Conservation (phyloP, 2,113 vertebrate genomes). For the Scartelaos histophorus region DNA sequence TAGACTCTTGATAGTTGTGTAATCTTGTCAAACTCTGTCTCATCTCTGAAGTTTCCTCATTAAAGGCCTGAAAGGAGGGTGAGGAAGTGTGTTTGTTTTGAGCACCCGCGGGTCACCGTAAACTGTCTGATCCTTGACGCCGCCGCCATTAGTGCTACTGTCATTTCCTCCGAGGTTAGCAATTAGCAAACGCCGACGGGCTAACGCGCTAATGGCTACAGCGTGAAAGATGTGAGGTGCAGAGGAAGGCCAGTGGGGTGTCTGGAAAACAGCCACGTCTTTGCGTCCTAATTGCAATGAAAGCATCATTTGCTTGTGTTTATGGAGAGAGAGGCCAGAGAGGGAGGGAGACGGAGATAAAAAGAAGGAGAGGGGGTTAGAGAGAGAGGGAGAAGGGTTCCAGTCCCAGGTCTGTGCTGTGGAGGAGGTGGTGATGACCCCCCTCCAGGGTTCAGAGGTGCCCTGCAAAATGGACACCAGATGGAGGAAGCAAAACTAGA, state of each 20-base stretch:
- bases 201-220: slow-evolving; percentile 61
- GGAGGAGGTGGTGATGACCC: slow-evolving; percentile 9
- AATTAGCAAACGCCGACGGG: slow-evolving; percentile 55
- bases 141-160: slow-evolving; percentile 38
- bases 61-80: slow-evolving; percentile 5
- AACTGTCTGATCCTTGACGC: slow-evolving; percentile 46
- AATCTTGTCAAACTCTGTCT: neutral
- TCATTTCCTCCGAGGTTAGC: slow-evolving; percentile 58
- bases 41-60: neutral
- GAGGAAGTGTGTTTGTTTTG: slow-evolving; percentile 15
- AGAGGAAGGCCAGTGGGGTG: slow-evolving; percentile 62
- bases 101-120: slow-evolving; percentile 32
- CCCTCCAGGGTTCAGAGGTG: slow-evolving; percentile 38
- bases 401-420: slow-evolving; percentile 14
- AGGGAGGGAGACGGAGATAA: too few relatives aligned
- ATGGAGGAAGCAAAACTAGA: slow-evolving; percentile 48
- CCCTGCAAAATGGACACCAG: slow-evolving; percentile 65
- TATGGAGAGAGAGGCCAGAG: slow-evolving; percentile 35
- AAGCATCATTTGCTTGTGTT: slow-evolving; percentile 61
- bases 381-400: too few relatives aligned
- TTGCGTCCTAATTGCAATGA: slow-evolving; percentile 68
- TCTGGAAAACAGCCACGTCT: slow-evolving; percentile 63
- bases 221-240: slow-evolving; percentile 59
- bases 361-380: too few relatives aligned
- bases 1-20: too few relatives aligned